phyloP scores from a whole-genome alignment of 1,140 invertebrate genomes.

The Bombus picipes region DNA sequence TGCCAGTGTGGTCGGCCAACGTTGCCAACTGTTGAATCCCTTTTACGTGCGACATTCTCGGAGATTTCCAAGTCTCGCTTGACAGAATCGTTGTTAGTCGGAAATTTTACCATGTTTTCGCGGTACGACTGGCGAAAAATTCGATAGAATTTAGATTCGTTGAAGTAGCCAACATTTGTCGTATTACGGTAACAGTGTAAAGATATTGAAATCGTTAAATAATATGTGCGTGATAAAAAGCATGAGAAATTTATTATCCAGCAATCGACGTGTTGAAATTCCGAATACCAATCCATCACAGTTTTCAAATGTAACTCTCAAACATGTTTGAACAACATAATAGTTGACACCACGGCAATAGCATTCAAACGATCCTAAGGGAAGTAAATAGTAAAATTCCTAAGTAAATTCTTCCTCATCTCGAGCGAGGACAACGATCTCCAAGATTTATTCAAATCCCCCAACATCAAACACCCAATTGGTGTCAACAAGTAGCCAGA shows the following conservation, averaged over 20 bases:
- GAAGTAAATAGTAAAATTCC: no score
- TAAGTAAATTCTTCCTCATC: neutral
- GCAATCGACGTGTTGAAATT: no score
- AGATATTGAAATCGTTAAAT: no score
- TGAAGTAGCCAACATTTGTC: no score
- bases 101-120: neutral
- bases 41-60: neutral
- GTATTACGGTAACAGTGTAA: no score
- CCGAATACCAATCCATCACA: no score
- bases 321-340: no score
- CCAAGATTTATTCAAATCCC: constrained; percentile 39
- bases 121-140: neutral
- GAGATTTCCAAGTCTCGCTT: neutral
- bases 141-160: neutral
- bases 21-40: constrained; percentile 31
- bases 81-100: neutral
- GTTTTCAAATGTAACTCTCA: no score
- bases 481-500: constrained; percentile 15
- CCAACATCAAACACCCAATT: constrained; percentile 8
- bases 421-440: constrained; percentile 7
- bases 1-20: constrained; percentile 43
- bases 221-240: no score
- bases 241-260: no score
- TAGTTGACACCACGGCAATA: no score
- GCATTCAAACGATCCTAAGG: neutral